A percentile compares a stretch with the other conserved stretches of the same genome.
Conservation (phyloP, 2,888 invertebrate genomes). For the Archaeoteleia sp. region DNA sequence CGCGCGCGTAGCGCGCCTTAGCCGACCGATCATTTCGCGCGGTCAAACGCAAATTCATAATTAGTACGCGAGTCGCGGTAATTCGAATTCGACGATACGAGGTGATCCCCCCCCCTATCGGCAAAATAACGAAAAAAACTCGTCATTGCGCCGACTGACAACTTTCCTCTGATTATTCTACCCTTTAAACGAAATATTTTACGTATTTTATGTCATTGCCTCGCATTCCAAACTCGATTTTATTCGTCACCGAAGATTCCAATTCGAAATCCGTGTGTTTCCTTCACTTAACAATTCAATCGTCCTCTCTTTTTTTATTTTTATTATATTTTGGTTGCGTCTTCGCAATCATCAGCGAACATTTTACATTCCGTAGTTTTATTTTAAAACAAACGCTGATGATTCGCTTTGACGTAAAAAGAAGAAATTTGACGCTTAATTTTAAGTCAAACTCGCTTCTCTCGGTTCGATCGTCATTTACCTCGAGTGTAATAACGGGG, state of each 20-base stretch:
- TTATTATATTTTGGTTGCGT: too few species aligned
- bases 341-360: not conserved
- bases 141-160: not conserved
- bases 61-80: constrained; percentile 11
- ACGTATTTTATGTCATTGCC: constrained; percentile 28
- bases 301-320: constrained; percentile 16
- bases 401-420: constrained; percentile 38
- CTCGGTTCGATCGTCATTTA: constrained; percentile 41
- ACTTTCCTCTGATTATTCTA: constrained; percentile 10
- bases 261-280: constrained; percentile 1
- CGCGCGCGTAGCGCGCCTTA: not conserved
- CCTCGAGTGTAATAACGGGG: constrained; percentile 33
- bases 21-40: constrained; percentile 2
- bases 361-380: constrained; percentile 42
- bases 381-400: constrained; percentile 34
- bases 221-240: constrained; percentile 25
- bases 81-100: constrained; percentile 1
- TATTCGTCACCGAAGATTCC: constrained; percentile 21
- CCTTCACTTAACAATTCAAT: constrained; percentile 37
- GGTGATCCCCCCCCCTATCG: not conserved
- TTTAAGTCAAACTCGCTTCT: constrained; percentile 25
- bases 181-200: constrained; percentile 11
- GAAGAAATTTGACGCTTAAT: constrained; percentile 31
- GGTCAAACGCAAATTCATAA: constrained; percentile 5
- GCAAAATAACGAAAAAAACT: constrained; percentile 8